phyloP scores from a whole-genome alignment of 2,797 vertebrate genomes.

The Gymnoscopelus braueri region DNA sequence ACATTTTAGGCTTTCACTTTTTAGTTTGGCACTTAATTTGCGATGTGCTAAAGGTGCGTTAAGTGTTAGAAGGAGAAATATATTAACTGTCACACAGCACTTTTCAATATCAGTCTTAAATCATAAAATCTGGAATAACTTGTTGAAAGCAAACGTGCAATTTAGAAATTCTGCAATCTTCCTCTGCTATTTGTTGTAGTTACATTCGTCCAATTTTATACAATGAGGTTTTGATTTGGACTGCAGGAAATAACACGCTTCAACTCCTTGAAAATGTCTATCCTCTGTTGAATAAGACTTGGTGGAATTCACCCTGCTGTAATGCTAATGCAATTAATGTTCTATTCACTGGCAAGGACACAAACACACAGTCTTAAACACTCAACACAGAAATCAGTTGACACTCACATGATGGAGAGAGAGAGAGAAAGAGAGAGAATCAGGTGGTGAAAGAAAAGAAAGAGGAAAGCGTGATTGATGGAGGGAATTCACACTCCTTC shows the following conservation, averaged over 20 bases:
- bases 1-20: too few species aligned
- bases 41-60: too few species aligned
- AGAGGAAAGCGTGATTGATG: neutral
- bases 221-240: slow-evolving; percentile 50
- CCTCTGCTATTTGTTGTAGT: slow-evolving; percentile 12
- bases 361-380: slow-evolving; percentile 18
- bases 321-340: slow-evolving; percentile 81
- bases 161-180: slow-evolving; percentile 43
- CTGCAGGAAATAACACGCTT: slow-evolving; percentile 61
- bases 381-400: slow-evolving; percentile 23
- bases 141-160: slow-evolving; percentile 9
- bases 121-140: slow-evolving; percentile 23
- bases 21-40: slow-evolving; percentile 17
- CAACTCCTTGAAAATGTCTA: slow-evolving; percentile 49
- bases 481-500: slow-evolving; percentile 53
- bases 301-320: slow-evolving; percentile 67
- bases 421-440: slow-evolving; percentile 43
- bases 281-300: slow-evolving; percentile 40
- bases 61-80: slow-evolving; percentile 28
- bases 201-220: slow-evolving; percentile 23
- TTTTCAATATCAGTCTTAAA: slow-evolving; percentile 25
- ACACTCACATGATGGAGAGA: slow-evolving; percentile 42
- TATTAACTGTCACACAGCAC: slow-evolving; percentile 32
- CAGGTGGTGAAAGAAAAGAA: slow-evolving; percentile 15
- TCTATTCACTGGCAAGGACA: slow-evolving; percentile 64